These are phyloP conservation scores for Dynastes maya DNA, from an alignment of 2,888 invertebrate species.

Conservation along the genomic window DNA sequence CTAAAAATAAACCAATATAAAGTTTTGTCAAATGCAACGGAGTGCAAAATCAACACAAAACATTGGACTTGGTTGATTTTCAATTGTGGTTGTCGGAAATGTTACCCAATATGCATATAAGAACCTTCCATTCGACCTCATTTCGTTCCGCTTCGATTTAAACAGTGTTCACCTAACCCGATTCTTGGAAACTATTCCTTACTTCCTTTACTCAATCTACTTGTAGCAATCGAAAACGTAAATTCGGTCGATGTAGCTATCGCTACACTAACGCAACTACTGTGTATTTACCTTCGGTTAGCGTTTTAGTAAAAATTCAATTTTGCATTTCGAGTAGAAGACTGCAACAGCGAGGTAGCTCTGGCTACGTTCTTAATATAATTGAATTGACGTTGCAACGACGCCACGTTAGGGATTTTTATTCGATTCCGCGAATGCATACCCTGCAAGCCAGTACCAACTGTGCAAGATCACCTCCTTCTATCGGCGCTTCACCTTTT, in stretches of 20 bases:
- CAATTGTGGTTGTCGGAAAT: too few relatives aligned
- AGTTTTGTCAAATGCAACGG: too few relatives aligned
- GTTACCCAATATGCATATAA: too few relatives aligned
- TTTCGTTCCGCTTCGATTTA: too few relatives aligned
- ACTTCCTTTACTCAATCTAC: too few relatives aligned
- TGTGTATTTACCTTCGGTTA: constrained; percentile 24
- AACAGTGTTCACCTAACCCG: too few relatives aligned
- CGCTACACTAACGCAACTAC: not conserved
- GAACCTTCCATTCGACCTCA: too few relatives aligned
- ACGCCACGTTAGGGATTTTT: constrained; percentile 28
- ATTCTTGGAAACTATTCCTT: too few relatives aligned
- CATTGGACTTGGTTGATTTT: too few relatives aligned
- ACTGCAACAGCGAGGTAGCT: not conserved
- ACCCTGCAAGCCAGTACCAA: not conserved
- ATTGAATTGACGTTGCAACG: constrained; percentile 21
- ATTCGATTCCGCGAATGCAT: constrained; percentile 29
- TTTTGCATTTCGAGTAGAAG: constrained; percentile 17
- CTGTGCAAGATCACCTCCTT: not conserved
- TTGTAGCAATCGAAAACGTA: not conserved
- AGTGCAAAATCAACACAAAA: too few relatives aligned
- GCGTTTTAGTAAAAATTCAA: constrained; percentile 35
- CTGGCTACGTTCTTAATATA: constrained; percentile 21
- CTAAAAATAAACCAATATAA: too few relatives aligned
- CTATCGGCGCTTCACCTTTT: not conserved
- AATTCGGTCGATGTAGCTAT: not conserved